phyloP scores from a whole-genome alignment of 1,140 invertebrate genomes.

The Dermatophagoides farinae region DNA sequence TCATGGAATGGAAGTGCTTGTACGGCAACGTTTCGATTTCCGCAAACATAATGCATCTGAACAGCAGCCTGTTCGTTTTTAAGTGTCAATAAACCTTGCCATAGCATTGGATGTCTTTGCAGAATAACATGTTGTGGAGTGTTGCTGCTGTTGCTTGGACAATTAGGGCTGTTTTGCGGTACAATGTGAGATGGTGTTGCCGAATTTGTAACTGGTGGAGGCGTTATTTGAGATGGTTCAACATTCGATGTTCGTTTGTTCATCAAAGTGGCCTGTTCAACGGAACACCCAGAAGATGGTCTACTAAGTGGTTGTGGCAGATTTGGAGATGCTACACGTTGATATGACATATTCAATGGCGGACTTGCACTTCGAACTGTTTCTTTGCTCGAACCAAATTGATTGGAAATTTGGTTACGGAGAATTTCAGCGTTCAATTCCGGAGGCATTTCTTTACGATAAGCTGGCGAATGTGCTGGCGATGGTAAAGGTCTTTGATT shows the following conservation, averaged over 20 bases:
- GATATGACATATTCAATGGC: slow-evolving; percentile 15
- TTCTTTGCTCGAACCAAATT: background rate
- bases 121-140: slow-evolving; percentile 52
- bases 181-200: background rate
- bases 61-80: slow-evolving; percentile 91
- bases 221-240: background rate
- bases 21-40: slow-evolving; percentile 62
- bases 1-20: slow-evolving; percentile 54
- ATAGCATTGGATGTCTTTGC: slow-evolving; percentile 65
- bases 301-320: background rate
- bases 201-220: background rate
- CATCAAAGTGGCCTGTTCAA: slow-evolving; percentile 16
- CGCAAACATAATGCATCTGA: slow-evolving; percentile 93
- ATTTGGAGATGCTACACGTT: background rate
- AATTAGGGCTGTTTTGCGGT: slow-evolving; percentile 29
- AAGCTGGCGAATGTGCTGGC: background rate
- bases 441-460: background rate
- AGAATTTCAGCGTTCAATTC: background rate
- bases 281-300: slow-evolving; percentile 15
- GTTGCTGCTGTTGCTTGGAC: slow-evolving; percentile 44
- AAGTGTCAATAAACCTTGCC: slow-evolving; percentile 78
- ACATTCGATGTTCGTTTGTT: slow-evolving; percentile 9
- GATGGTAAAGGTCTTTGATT: background rate
- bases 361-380: background rate
- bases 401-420: background rate